Evolutionary conservation across 2,113 vertebrate genomes (phyloP).

Genomic region (Cnemophilus loriae): DNA sequence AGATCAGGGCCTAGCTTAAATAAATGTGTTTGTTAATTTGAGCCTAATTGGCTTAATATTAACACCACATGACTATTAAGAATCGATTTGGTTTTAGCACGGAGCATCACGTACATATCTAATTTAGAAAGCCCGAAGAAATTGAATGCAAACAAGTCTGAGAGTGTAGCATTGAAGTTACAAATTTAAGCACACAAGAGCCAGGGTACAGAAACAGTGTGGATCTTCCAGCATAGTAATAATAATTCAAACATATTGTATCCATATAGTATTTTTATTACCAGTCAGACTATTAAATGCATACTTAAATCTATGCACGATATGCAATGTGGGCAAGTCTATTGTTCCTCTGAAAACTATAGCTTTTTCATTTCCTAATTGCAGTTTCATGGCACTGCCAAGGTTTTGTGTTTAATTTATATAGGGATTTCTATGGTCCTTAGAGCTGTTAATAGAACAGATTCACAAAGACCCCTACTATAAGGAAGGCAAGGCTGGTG

Average conservation of each 20-base stretch:
- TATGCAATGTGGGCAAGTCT: slow-evolving; percentile 56
- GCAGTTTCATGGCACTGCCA: slow-evolving; percentile 54
- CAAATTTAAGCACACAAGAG: slow-evolving; percentile 47
- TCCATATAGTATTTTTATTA: slow-evolving; percentile 65
- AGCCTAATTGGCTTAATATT: slow-evolving; percentile 47
- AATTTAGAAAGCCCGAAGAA: slow-evolving; percentile 46
- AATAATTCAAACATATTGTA: slow-evolving; percentile 61
- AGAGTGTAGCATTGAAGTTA: slow-evolving; percentile 17
- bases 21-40: slow-evolving; percentile 30
- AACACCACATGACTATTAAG: slow-evolving; percentile 46
- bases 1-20: slow-evolving; percentile 13
- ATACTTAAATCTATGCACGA: slow-evolving; percentile 57
- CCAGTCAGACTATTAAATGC: slow-evolving; percentile 64
- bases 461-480: slow-evolving; percentile 50
- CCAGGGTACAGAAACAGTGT: slow-evolving; percentile 34
- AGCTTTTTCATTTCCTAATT: slow-evolving; percentile 65
- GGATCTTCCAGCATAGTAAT: not conserved
- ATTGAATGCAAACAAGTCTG: slow-evolving; percentile 45
- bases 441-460: slow-evolving; percentile 52
- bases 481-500: slow-evolving; percentile 31
- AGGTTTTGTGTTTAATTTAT: slow-evolving; percentile 62
- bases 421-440: slow-evolving; percentile 53
- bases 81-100: slow-evolving; percentile 40
- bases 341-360: slow-evolving; percentile 60
- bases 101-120: not conserved